Conservation (phyloP, 2,888 invertebrate genomes). For the Lobophora halterata region DNA sequence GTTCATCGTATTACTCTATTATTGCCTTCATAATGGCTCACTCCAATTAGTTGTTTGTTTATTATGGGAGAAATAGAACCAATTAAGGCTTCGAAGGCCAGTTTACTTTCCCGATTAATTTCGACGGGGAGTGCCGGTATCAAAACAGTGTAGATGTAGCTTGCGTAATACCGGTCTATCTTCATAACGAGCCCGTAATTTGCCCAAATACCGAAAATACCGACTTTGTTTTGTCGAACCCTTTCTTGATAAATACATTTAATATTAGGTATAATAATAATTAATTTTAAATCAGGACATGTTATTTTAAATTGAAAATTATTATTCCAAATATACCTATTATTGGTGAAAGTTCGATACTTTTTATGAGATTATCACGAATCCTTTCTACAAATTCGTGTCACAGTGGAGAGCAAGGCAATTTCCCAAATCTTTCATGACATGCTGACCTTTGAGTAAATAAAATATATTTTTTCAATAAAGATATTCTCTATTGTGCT, state of each 20-base stretch:
- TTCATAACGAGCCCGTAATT: conserved; percentile 27
- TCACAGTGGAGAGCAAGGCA: not conserved
- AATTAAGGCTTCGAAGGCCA: conserved; percentile 65
- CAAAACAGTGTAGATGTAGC: conserved; percentile 31
- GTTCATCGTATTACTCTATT: conserved; percentile 17
- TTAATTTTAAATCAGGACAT: too few species aligned
- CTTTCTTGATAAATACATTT: conserved; percentile 9
- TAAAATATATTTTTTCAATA: not conserved
- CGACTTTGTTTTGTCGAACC: conserved; percentile 9
- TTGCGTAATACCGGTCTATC: conserved; percentile 25
- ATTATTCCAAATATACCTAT: too few species aligned
- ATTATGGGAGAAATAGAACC: conserved; percentile 48
- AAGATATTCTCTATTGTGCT: not conserved
- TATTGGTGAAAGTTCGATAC: too few species aligned
- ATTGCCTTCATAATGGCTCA: conserved; percentile 31
- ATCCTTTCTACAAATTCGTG: not conserved
- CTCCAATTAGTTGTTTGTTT: conserved; percentile 49
- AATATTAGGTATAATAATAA: too few species aligned
- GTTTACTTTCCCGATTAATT: conserved; percentile 69
- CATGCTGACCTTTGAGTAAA: conserved; percentile 4
- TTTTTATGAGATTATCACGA: too few species aligned
- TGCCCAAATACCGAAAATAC: conserved; percentile 22
- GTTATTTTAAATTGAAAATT: too few species aligned
- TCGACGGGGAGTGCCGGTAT: conserved; percentile 51
- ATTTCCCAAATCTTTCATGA: not conserved